Evolutionary conservation across 1,140 invertebrate genomes (phyloP), one percentile per base, ranked within the genome.

Genomic region (Drosophila burlai): DNA sequence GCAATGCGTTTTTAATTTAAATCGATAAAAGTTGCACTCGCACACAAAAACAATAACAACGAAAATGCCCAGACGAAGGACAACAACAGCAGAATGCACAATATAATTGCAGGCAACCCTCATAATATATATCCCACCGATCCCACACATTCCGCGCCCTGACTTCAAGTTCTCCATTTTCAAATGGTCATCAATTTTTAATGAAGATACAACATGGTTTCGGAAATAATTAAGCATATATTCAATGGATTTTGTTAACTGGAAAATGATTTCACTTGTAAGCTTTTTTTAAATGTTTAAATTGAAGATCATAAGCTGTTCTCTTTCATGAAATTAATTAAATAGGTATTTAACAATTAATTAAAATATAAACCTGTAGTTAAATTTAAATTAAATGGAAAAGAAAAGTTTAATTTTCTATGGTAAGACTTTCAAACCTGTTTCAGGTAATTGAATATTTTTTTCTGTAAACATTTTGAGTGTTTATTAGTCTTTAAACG

Each of bases 1-100:
- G 84, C 84, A 87, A 87, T 90, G 83, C 83, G 83, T 87, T 90
- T 90, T 87, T 87, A 87, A 87, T 87, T 87, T 89, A 87, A 87
- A 87, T 87, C 84, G 84, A 87, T 87, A 87, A 87, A 89, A 87
- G 81, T 89, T 87, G 77, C 84, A 89, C 83, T 87, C 69, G 73
- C 81, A 89, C 83, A 86, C 83, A 86, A 89, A 83, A 74, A 59
- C 64, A 73, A 75, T 52, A 61, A 21, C 43, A 73, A 62, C 43
- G 52, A 42, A 68, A 68, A 62, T n/a, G 13, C 52, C 62, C 69
- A 73, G 63, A 42, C 59, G 71, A 21, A 74, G 76, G 57, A 34
- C 61, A 80, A 59, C 62, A 80, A 40, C 11, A 36, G 11, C 18
- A 86, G 80, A 87, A 83, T 81, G 76, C 71, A 78, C 80, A 83